Evolutionary conservation across 30 jellyfish, hydroid and myxozoan species (phyloP).

Genomic region (Nemopilema nomurai): DNA sequence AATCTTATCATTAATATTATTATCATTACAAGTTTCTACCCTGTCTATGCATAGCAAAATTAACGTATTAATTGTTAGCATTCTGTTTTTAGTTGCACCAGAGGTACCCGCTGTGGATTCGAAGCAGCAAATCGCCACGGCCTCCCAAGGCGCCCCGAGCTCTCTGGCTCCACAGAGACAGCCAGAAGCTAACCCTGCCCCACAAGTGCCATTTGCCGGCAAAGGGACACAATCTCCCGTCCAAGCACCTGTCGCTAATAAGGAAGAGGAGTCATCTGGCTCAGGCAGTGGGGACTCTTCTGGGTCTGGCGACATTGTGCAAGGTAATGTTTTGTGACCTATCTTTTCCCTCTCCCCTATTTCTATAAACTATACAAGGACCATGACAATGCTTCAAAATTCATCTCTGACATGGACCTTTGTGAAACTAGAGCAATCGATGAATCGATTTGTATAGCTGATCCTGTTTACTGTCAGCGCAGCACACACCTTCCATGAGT

Average conservation of each 20-base stretch:
- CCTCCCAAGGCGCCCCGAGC: constrained; percentile 15
- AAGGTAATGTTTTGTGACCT: not conserved
- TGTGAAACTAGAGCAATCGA: too few species aligned
- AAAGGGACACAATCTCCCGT: not conserved
- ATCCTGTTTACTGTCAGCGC: not conserved
- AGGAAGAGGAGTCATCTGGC: constrained; percentile 39
- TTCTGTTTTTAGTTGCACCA: constrained; percentile 24
- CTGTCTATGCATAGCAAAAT: too few species aligned
- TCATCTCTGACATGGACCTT: too few species aligned
- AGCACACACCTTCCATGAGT: not conserved
- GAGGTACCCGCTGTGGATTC: not conserved
- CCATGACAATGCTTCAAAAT: too few species aligned
- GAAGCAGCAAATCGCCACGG: constrained; percentile 38
- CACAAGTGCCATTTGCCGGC: not conserved
- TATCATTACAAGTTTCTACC: too few species aligned
- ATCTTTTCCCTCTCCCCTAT: too few species aligned
- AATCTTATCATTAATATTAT: too few species aligned
- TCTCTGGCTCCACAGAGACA: constrained; percentile 1
- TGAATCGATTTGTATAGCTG: too few species aligned
- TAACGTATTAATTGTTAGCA: not conserved
- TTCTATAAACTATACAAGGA: too few species aligned
- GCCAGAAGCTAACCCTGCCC: constrained; percentile 23
- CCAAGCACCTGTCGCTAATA: not conserved
- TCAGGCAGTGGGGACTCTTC: constrained; percentile 73
- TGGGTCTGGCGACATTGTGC: constrained; percentile 67